Evolutionary conservation across 2,888 invertebrate species (phyloP).

Genomic region (Cataglyphis rosenhaueri): DNA sequence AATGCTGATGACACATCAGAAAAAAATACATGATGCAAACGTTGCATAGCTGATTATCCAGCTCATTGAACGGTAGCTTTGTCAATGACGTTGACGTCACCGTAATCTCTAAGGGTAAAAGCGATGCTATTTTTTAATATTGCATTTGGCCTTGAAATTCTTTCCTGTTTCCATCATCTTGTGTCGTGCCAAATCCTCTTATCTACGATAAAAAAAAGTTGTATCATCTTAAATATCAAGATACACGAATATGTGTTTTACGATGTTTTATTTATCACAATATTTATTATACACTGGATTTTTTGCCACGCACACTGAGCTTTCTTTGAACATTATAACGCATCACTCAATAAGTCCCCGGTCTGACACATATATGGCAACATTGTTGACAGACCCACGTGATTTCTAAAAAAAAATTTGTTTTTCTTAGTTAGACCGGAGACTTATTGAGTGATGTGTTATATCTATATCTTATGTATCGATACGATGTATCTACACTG

Average conservation of each 20-base stretch:
- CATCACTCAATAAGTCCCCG: too few species aligned
- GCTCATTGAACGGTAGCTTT: conserved; percentile 66
- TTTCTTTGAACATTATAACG: background rate
- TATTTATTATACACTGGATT: background rate
- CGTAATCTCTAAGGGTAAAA: conserved; percentile 57
- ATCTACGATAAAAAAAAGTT: background rate
- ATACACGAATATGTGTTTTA: background rate
- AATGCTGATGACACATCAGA: background rate
- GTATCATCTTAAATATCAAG: background rate
- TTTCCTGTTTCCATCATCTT: conserved; percentile 38
- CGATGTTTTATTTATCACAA: background rate
- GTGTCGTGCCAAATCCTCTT: background rate
- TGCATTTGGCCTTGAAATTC: conserved; percentile 58
- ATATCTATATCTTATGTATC: background rate
- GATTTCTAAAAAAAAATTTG: too few species aligned
- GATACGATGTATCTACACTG: background rate
- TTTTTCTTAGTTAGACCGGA: too few species aligned
- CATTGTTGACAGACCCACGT: too few species aligned
- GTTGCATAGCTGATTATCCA: conserved; percentile 60
- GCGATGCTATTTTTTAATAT: conserved; percentile 70
- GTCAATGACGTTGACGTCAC: conserved; percentile 73
- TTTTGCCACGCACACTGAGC: background rate
- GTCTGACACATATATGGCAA: too few species aligned
- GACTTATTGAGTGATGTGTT: too few species aligned
- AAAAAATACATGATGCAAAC: conserved; percentile 49